phyloP scores from a whole-genome alignment of 2,888 invertebrate species.

The Drosophila atripex region DNA sequence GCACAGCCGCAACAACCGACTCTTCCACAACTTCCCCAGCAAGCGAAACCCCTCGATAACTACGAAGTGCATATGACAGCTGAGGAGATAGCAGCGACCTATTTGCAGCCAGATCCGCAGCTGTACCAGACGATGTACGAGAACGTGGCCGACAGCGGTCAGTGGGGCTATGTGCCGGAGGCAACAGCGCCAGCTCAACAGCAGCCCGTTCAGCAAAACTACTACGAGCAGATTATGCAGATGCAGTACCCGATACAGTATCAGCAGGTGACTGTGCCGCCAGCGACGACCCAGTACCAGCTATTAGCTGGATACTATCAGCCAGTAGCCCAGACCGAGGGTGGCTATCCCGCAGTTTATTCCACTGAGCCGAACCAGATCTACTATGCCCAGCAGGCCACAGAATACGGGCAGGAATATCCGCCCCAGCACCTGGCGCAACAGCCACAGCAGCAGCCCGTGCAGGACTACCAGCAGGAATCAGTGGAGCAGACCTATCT shows the following conservation, averaged over 20 bases:
- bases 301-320: constrained; percentile 78
- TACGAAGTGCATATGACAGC: constrained; percentile 78
- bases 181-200: constrained; percentile 43
- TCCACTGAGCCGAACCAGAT: constrained; percentile 68
- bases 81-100: constrained; percentile 80
- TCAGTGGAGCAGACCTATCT: constrained; percentile 56
- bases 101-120: constrained; percentile 79
- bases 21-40: constrained; percentile 22
- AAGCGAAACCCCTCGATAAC: constrained; percentile 8
- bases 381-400: constrained; percentile 66
- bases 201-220: constrained; percentile 58
- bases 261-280: constrained; percentile 68
- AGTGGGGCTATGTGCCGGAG: constrained; percentile 67
- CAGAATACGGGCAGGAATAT: constrained; percentile 51
- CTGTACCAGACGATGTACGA: constrained; percentile 80
- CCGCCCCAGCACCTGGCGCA: constrained; percentile 39
- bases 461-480: constrained; percentile 52
- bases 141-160: constrained; percentile 77
- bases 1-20: constrained; percentile 22
- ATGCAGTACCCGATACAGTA: constrained; percentile 81
- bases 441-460: constrained; percentile 10
- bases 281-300: constrained; percentile 76
- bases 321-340: constrained; percentile 62
- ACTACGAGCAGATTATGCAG: constrained; percentile 82
- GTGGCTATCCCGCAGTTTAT: constrained; percentile 63